phyloP scores from a whole-genome alignment of 2,113 vertebrate species.

The Catharus minimus region DNA sequence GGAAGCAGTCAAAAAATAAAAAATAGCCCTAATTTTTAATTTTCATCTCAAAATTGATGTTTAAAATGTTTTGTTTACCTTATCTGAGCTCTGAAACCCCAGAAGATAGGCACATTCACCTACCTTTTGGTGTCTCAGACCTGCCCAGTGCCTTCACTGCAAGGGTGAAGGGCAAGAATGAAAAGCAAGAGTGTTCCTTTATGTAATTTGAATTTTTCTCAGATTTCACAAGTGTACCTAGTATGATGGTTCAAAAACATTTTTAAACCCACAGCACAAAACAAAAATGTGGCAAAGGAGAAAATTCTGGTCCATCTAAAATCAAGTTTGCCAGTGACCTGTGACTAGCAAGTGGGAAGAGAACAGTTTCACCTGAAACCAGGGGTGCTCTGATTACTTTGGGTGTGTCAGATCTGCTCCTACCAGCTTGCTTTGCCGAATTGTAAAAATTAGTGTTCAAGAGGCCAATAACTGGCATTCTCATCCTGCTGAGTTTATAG shows the following conservation, averaged over 20 bases:
- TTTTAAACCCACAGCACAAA: neutral
- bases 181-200: neutral
- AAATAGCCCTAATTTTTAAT: neutral
- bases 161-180: neutral
- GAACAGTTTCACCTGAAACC: conserved; percentile 20
- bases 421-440: neutral
- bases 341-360: neutral
- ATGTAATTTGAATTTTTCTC: neutral
- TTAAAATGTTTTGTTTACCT: neutral
- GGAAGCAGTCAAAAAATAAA: neutral
- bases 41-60: neutral
- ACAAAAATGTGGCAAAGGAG: neutral
- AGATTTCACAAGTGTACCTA: neutral
- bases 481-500: neutral
- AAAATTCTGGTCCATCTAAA: neutral
- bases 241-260: neutral
- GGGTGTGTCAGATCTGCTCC: neutral
- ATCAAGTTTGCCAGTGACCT: neutral
- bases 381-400: neutral
- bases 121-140: neutral
- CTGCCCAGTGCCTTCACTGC: neutral
- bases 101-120: neutral
- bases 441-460: neutral
- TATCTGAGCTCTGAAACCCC: neutral
- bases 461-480: neutral